Conservation (phyloP, 2,797 vertebrate species). For the Argyrosomus regius region DNA sequence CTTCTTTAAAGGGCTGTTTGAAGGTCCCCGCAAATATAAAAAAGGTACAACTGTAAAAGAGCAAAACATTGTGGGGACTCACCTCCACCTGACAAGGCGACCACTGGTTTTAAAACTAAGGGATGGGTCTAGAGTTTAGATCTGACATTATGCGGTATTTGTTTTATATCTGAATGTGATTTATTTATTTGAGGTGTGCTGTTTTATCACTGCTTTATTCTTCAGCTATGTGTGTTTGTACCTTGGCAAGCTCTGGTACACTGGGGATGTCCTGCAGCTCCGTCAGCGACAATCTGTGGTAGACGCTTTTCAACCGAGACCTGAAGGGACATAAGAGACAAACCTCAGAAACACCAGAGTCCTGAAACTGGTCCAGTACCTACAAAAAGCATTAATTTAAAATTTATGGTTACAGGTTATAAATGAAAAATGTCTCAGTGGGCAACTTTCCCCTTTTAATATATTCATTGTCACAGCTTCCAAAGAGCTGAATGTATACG, state of each 20-base stretch:
- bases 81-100: no score
- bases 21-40: neutral
- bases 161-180: neutral
- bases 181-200: neutral
- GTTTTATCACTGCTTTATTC: neutral
- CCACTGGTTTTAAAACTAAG: no score
- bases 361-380: neutral
- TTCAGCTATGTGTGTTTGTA: conserved; percentile 49
- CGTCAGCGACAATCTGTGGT: conserved; percentile 91
- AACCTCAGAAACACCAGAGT: neutral
- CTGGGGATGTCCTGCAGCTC: conserved; percentile 94
- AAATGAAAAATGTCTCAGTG: no score
- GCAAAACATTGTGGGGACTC: no score
- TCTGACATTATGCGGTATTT: no score
- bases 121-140: no score
- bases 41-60: no score
- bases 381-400: neutral
- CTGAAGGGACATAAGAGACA: conserved; percentile 74
- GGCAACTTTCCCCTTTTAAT: no score
- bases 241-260: conserved; percentile 94
- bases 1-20: neutral
- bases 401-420: neutral
- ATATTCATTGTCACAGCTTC: no score
- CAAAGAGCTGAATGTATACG: no score
- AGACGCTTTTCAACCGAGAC: conserved; percentile 89